Base-by-base conservation (phyloP, 2,797 vertebrate genomes). In the Urosaurus nigricauda region DNA sequence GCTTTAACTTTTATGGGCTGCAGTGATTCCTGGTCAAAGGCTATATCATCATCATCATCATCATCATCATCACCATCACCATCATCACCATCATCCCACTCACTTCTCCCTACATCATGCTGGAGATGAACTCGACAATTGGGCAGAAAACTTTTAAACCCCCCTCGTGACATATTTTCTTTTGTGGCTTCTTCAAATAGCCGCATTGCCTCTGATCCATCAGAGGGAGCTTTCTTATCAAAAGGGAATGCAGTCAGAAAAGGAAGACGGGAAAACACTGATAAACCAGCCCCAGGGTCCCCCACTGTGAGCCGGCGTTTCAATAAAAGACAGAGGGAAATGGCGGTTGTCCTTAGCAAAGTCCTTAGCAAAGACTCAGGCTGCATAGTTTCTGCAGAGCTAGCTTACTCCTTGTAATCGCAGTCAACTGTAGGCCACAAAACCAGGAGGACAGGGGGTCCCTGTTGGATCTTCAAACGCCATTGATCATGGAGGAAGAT, bases 161-260 rank as follows among this genome's bases (percentile, higher is more conserved):
- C 58, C 26, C 47, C 68, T 24, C 53, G 53, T 51, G 8, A 65
- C 16, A 58, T 16, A 32, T 73, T 85, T 74, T 74, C 84, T 75
- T 63, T 37, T 75, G 43, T 53, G 19, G 40, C 78, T 17, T 75
- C 35, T 90, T 90, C 88, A 83, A 87, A 90, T 40, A 29, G 51
- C 29, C 60, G 0, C 0, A 5, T 43, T 70, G 77, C 74, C 37
- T 83, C 80, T 90, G 80, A 79, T 87, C 63, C 63, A 79, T 79
- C 85, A 51, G 75, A 73, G 85, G 40, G 73, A 73, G 63, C 47
- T 11, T 79, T 70, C 85, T 79, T 90, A 79, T 90, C 85, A 83
- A 79, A 83, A 79, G 63, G 80, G 51, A 87, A 71, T 1, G 73
- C 56, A 58, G 65, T 75, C 51, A 51, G 65, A 71, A 89, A 73